Percentiles rank a stretch among this genome's conserved stretches.
Evolutionary conservation across 2,797 vertebrate species (phyloP).

Genomic region (Perodicticus potto): DNA sequence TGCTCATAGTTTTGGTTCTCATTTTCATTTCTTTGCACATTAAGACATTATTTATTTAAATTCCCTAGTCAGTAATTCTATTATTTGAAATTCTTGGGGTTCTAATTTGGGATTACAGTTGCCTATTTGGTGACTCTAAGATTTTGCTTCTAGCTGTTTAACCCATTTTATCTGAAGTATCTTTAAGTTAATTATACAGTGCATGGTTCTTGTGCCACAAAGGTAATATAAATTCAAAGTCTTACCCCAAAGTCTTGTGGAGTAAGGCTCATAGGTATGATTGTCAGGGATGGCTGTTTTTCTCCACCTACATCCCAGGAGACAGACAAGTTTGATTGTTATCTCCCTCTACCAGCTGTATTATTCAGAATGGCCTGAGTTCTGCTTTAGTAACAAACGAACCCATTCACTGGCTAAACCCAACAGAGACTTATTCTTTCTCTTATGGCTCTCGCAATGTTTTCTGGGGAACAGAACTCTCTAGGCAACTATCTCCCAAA

Average conservation of each 20-base stretch:
- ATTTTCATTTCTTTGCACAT: background rate
- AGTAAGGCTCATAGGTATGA: background rate
- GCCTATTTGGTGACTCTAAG: background rate
- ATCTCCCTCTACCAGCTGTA: background rate
- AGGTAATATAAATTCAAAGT: background rate
- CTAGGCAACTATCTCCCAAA: rapidly evolving
- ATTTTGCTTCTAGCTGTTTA: background rate
- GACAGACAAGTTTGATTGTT: no score
- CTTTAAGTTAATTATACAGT: background rate
- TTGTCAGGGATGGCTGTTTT: background rate
- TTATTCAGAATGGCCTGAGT: background rate
- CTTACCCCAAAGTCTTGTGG: background rate
- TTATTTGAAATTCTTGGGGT: background rate
- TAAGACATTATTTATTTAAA: background rate
- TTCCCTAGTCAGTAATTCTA: background rate
- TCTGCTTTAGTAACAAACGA: background rate
- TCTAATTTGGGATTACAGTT: background rate
- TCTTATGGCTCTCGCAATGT: background rate
- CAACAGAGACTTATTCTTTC: background rate
- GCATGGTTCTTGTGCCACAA: background rate
- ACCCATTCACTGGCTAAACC: background rate
- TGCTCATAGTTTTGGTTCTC: background rate
- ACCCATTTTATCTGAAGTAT: background rate
- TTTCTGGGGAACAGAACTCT: background rate
- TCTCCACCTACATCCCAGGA: background rate